phyloP scores from a whole-genome alignment of 2,797 vertebrate genomes.

The Phyllotis vaccarum region DNA sequence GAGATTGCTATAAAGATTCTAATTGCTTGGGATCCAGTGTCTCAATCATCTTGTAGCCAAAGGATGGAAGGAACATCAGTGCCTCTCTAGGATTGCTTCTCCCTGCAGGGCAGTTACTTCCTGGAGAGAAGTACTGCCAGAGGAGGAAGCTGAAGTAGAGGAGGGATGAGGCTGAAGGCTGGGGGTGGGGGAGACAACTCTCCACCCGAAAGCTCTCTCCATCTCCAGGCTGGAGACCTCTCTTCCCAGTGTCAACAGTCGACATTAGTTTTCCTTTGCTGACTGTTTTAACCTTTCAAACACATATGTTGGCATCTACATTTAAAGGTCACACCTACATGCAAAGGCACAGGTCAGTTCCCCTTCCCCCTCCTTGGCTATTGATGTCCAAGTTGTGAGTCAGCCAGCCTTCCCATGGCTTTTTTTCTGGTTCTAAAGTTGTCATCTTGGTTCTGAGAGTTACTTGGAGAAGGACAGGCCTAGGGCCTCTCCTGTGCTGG shows the following conservation, averaged over 20 bases:
- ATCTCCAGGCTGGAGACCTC: background rate
- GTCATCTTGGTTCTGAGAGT: background rate
- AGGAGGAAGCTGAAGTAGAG: background rate
- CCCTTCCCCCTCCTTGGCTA: too few relatives aligned
- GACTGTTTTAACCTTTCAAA: background rate
- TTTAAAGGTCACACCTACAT: background rate
- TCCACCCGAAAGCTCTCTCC: background rate
- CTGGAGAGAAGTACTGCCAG: accelerated
- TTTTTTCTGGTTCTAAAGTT: background rate
- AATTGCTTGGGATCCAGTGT: background rate
- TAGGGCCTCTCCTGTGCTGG: background rate
- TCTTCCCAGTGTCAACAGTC: background rate
- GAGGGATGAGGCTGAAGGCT: background rate
- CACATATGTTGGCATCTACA: accelerated
- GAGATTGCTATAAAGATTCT: background rate
- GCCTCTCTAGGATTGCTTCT: background rate
- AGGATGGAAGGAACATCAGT: background rate
- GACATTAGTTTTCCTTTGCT: background rate
- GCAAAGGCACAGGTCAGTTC: background rate
- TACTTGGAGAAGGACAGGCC: background rate
- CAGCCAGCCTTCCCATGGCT: background rate
- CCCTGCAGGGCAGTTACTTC: background rate
- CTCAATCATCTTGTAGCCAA: background rate
- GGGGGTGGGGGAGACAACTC: too few relatives aligned
- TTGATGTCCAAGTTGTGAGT: background rate